Conservation (phyloP, 2,797 vertebrate species). For the Betta splendens region DNA sequence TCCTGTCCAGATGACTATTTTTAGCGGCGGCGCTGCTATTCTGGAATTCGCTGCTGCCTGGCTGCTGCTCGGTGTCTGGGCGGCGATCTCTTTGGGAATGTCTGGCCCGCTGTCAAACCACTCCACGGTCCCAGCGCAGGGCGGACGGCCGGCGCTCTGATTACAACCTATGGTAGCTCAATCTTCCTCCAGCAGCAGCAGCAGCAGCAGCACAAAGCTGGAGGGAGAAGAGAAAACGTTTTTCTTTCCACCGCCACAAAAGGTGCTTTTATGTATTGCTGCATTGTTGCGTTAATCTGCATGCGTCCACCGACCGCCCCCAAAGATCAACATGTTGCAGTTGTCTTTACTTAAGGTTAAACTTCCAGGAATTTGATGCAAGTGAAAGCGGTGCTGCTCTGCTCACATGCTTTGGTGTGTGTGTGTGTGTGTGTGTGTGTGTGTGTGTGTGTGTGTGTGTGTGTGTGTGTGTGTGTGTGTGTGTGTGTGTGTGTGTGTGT, state of each 20-base stretch:
- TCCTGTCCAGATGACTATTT: conserved; percentile 79
- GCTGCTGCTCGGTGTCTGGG: conserved; percentile 90
- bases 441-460: no score
- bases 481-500: no score
- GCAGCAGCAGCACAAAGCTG: conserved; percentile 42
- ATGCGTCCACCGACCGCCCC: no score
- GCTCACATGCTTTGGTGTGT: conserved; percentile 49
- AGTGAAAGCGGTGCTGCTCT: conserved; percentile 39
- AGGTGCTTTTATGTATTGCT: background rate
- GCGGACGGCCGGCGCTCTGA: conserved; percentile 82
- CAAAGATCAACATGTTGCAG: no score
- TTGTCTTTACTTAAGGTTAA: no score
- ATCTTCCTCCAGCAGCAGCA: conserved; percentile 42
- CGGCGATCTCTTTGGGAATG: conserved; percentile 95
- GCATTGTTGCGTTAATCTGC: conserved; percentile 10
- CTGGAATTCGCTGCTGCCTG: conserved; percentile 93
- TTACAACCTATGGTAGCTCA: conserved; percentile 76
- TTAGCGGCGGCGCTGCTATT: conserved; percentile 89
- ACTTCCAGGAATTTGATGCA: conserved; percentile 54
- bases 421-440: no score
- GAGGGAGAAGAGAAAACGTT: conserved; percentile 21
- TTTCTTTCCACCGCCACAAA: background rate
- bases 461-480: no score
- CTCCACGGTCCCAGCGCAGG: conserved; percentile 86
- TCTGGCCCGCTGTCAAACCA: conserved; percentile 92